Evolutionary conservation across 2,888 invertebrate genomes (phyloP).

Genomic region (Entomobrya multifasciata): DNA sequence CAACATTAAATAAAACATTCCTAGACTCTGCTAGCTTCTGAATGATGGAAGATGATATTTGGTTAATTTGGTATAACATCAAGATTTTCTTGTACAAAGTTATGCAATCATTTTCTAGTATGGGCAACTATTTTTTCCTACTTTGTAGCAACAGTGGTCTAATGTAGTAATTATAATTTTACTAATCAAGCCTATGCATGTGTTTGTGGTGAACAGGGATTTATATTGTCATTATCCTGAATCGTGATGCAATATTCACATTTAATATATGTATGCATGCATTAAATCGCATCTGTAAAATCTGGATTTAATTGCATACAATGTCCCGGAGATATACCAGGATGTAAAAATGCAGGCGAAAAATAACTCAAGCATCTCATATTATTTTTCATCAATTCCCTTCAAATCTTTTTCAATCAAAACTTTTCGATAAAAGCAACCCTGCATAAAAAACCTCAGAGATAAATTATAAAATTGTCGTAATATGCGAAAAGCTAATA

Average conservation of each 20-base stretch:
- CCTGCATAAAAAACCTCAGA: too few species aligned
- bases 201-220: not conserved
- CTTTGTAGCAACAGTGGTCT: not conserved
- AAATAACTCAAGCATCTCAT: too few species aligned
- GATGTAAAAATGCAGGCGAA: conserved; percentile 23
- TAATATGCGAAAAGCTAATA: not conserved
- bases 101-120: conserved; percentile 14
- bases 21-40: too few species aligned
- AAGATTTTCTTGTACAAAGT: not conserved
- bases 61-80: not conserved
- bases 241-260: not conserved
- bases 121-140: conserved; percentile 3
- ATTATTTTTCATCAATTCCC: not conserved
- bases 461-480: not conserved
- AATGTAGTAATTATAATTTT: not conserved
- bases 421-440: not conserved
- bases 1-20: too few species aligned
- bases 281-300: not conserved
- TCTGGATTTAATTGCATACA: not conserved
- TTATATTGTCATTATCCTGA: not conserved
- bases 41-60: too few species aligned
- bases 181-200: not conserved
- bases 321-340: conserved; percentile 61
- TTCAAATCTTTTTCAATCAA: not conserved
- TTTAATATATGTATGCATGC: not conserved